Evolutionary conservation across 2,888 invertebrate genomes (phyloP).

Genomic region (Drosophila anomelani): DNA sequence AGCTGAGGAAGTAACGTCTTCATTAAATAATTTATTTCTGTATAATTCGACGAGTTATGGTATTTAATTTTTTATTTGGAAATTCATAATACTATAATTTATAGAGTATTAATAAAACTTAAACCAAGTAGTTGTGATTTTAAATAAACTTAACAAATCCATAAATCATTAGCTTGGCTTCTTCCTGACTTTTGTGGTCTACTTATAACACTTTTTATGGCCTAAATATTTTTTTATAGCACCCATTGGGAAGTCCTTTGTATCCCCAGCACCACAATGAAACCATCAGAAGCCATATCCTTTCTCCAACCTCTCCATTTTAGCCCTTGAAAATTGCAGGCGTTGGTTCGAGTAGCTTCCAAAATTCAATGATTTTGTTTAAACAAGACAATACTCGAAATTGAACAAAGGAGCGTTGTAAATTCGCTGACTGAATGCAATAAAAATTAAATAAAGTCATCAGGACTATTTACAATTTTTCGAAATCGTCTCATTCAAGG

Average conservation of each 20-base stretch:
- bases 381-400: conserved; percentile 50
- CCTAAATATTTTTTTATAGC: not conserved
- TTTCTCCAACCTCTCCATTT: not conserved
- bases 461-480: conserved; percentile 74
- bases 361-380: conserved; percentile 41
- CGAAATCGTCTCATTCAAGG: conserved; percentile 62
- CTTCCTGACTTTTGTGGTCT: not conserved
- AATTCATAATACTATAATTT: not conserved
- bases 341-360: conserved; percentile 50
- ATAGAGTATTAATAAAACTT: no score
- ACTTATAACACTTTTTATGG: not conserved
- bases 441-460: conserved; percentile 81
- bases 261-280: conserved; percentile 3
- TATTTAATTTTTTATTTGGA: not conserved
- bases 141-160: not conserved
- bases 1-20: conserved; percentile 13
- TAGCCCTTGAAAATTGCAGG: conserved; percentile 66
- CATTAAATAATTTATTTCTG: not conserved
- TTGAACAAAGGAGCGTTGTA: conserved; percentile 47
- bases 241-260: not conserved
- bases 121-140: no score
- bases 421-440: conserved; percentile 65
- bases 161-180: no score
- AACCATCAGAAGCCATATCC: conserved; percentile 17
- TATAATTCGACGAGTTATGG: not conserved